Conservation (phyloP, 2,797 vertebrate genomes). For the Chrysocyon brachyurus region DNA sequence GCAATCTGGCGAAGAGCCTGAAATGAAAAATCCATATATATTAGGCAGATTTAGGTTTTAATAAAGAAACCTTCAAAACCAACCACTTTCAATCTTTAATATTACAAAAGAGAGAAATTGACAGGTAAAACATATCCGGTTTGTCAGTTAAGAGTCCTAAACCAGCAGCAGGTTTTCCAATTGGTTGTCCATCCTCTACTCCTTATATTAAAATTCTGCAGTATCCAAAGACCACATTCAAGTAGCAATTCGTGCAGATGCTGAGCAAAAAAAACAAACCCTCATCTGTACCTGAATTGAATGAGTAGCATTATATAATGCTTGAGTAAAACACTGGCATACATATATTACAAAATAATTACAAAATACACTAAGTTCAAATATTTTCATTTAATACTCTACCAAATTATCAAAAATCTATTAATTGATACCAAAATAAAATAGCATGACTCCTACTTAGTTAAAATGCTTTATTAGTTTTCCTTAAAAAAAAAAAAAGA, state of each 20-base stretch:
- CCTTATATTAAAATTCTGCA: not conserved
- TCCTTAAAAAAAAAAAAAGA: not conserved
- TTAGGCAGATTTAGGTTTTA: not conserved
- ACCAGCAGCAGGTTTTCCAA: slow-evolving; percentile 33
- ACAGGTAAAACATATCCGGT: not conserved
- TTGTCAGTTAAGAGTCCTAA: not conserved
- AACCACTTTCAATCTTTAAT: not conserved
- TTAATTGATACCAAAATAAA: slow-evolving; percentile 14
- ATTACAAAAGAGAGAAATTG: not conserved
- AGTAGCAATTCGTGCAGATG: not conserved
- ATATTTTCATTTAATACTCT: not conserved
- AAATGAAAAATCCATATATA: slow-evolving; percentile 50
- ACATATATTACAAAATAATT: not conserved
- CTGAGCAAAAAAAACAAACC: not conserved
- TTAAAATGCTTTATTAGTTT: not conserved
- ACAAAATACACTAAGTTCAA: not conserved
- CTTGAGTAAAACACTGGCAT: not conserved
- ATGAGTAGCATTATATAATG: not conserved
- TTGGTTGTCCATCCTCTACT: not conserved
- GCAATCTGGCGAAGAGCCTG: slow-evolving; percentile 92
- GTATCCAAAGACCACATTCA: slow-evolving; percentile 23
- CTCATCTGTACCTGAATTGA: not conserved
- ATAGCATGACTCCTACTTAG: not conserved
- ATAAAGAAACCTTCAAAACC: slow-evolving; percentile 35
- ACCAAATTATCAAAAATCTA: slow-evolving; percentile 28